Evolutionary conservation across 2,113 vertebrate genomes (phyloP).

Genomic region (Catharus bicknelli): DNA sequence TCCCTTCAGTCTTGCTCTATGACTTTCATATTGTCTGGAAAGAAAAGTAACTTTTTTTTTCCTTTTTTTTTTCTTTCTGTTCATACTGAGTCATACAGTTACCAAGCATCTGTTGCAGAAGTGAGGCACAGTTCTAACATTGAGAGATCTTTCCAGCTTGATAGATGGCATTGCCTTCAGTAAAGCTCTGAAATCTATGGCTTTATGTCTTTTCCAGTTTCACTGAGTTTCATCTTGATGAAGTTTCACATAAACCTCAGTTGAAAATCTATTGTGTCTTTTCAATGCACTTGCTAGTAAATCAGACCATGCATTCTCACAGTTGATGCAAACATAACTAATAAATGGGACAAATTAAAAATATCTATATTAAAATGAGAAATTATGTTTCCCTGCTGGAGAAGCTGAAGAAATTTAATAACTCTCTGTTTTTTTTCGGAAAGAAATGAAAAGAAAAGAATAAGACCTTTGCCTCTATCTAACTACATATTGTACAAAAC

Average conservation of each 20-base stretch:
- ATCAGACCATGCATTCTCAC: rapidly evolving
- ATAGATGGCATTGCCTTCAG: not conserved
- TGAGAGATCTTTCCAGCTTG: not conserved
- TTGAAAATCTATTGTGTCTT: not conserved
- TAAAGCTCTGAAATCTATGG: not conserved
- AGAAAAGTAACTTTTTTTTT: not conserved
- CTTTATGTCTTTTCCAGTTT: not conserved
- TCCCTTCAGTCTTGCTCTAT: slow-evolving; percentile 23
- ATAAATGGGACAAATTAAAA: not conserved
- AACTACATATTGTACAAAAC: not conserved
- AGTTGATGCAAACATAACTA: not conserved
- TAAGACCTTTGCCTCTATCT: not conserved
- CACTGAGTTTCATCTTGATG: not conserved
- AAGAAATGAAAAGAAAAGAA: not conserved
- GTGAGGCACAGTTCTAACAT: not conserved
- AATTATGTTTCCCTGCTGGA: not conserved
- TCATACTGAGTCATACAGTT: not conserved
- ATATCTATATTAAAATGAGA: not conserved
- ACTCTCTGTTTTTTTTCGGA: not conserved
- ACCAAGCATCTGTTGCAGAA: not conserved
- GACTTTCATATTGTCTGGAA: slow-evolving; percentile 29
- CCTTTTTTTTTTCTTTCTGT: not conserved
- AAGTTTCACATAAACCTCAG: not conserved
- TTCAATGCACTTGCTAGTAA: not conserved
- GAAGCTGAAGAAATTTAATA: not conserved